phyloP scores from a whole-genome alignment of 2,113 vertebrate species.

The Petrocephalus zakoni region DNA sequence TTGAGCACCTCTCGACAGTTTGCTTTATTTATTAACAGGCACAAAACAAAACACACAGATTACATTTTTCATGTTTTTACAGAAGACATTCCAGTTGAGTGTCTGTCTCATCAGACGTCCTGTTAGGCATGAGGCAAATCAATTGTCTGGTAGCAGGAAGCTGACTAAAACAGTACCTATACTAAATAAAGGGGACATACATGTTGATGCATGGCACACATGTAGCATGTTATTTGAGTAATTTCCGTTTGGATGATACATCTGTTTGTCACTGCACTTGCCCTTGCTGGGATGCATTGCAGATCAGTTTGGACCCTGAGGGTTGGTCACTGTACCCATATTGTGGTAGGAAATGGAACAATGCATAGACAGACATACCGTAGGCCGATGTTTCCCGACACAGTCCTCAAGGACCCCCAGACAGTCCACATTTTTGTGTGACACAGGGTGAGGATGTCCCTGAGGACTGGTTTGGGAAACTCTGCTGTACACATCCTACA shows the following conservation, averaged over 20 bases:
- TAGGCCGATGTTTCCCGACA: background rate
- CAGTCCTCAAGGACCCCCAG: background rate
- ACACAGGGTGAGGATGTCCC: no score
- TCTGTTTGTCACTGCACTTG: background rate
- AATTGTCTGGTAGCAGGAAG: background rate
- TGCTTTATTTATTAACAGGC: background rate
- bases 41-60: background rate
- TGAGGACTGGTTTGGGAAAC: no score
- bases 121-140: background rate
- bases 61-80: background rate
- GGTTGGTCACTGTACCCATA: background rate
- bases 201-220: background rate
- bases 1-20: background rate
- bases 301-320: background rate
- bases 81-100: background rate
- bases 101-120: background rate
- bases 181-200: background rate
- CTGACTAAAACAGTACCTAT: background rate
- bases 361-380: background rate
- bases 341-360: background rate
- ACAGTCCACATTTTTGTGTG: no score
- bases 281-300: background rate
- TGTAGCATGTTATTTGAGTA: background rate
- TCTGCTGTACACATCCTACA: no score
- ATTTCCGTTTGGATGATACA: background rate